Conservation (phyloP, 2,797 vertebrate genomes). For the Dendrocincla tyrannina region DNA sequence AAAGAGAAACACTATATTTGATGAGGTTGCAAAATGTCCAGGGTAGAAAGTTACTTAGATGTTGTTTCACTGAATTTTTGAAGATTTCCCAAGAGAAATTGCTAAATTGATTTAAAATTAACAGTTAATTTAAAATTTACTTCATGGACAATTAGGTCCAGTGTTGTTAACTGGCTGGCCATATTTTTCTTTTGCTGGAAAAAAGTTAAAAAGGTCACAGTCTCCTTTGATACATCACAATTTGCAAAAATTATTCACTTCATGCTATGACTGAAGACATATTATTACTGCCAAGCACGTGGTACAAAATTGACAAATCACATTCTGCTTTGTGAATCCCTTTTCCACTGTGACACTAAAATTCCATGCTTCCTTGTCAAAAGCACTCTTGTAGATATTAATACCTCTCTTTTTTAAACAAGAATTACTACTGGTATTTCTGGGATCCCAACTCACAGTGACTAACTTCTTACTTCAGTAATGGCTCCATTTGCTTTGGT, state of each 20-base stretch:
- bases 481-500: background rate
- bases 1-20: background rate
- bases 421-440: background rate
- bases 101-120: constrained; percentile 23
- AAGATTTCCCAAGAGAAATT: background rate
- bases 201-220: background rate
- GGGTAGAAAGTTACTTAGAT: background rate
- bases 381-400: background rate
- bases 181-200: background rate
- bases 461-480: background rate
- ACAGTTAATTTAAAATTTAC: background rate
- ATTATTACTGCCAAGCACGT: background rate
- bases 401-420: background rate
- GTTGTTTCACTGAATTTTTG: background rate
- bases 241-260: background rate
- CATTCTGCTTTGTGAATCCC: background rate
- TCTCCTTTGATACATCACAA: background rate
- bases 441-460: background rate
- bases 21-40: background rate
- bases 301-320: background rate
- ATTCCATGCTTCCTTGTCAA: background rate
- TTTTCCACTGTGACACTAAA: background rate
- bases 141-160: background rate
- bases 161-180: background rate
- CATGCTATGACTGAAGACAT: background rate